A percentile compares a stretch with the other conserved stretches of the same genome.
Conservation (phyloP, 2,113 vertebrate genomes). For the Lasiurus borealis region DNA sequence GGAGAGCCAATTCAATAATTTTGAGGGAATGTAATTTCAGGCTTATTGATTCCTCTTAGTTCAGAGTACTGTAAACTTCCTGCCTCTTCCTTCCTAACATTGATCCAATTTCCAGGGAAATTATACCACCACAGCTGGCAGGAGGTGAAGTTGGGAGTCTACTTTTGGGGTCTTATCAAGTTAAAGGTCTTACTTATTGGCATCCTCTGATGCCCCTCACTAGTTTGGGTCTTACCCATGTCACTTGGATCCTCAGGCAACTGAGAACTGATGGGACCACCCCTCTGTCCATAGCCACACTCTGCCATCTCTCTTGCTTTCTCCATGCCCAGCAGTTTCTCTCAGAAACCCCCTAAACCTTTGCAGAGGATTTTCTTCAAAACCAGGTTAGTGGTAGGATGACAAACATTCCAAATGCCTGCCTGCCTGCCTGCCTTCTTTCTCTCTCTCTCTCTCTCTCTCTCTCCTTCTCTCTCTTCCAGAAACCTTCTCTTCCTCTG, state of each 20-base stretch:
- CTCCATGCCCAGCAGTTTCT: neutral
- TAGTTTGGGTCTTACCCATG: neutral
- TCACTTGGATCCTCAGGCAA: neutral
- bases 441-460: no score
- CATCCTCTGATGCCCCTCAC: neutral
- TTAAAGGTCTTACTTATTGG: neutral
- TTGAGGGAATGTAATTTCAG: slow-evolving; percentile 20
- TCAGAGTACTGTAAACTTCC: neutral
- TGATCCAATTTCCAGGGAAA: neutral
- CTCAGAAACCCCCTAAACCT: neutral
- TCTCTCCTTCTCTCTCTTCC: neutral
- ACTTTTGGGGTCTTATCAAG: neutral
- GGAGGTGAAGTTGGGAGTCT: neutral
- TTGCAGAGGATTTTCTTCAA: neutral
- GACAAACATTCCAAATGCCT: neutral
- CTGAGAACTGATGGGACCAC: neutral
- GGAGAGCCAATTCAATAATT: neutral
- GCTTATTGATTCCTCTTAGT: neutral
- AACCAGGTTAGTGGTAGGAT: neutral
- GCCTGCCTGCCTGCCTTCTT: neutral
- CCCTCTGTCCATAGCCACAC: neutral
- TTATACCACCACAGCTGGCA: neutral
- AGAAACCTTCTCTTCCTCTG: neutral
- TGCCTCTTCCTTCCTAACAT: neutral
- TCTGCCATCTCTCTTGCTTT: neutral